Base-by-base conservation (phyloP, 2,888 invertebrate genomes). In the Labia minor region DNA sequence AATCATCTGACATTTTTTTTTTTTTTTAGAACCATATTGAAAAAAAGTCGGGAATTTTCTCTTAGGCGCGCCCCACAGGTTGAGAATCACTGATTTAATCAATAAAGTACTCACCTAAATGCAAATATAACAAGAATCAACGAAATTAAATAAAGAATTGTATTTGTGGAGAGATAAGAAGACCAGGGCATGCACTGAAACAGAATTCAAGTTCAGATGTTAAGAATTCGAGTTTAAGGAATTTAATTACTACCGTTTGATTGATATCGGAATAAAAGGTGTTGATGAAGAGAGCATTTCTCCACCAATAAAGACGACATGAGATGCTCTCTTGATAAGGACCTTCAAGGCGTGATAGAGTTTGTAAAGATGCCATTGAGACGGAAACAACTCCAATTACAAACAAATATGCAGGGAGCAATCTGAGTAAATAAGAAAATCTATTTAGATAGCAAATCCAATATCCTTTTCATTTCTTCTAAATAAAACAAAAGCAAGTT, bases 91-190 rank as follows among this genome's bases (percentile, higher is more conserved):
- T 33, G 6, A 33, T 33, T 33, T 33, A n/a, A n/a, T n/a, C n/a
- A n/a, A n/a, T n/a, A n/a, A n/a, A n/a, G n/a, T n/a, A n/a, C 49
- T 49, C 49, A 49, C 49, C 49, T 49, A 14, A 49, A 49, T n/a
- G n/a, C 49, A 3, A 49, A 4, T 8, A 49, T 49, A 3, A 49
- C 49, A 4, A 49, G 3, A 16, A 11, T 16, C 2, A 14, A 8
- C 8, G 49, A 4, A 14, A 49, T 3, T 49, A 49, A n/a, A 49
- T 49, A 49, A n/a, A 49, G 49, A 49, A 49, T 11, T 4, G 49
- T 49, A 49, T 49, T 16, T 2, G 14, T 49, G n/a, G 49, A 49
- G 2, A 49, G 16, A 49, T 49, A 49, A 11, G 3, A 4, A n/a
- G 49, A 49, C 49, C 49, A 49, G 2, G 49, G 49, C 49, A 49